These are phyloP conservation scores for Sminthurinus aureus DNA, from an alignment of 2,888 invertebrate genomes.

Conservation along the genomic window DNA sequence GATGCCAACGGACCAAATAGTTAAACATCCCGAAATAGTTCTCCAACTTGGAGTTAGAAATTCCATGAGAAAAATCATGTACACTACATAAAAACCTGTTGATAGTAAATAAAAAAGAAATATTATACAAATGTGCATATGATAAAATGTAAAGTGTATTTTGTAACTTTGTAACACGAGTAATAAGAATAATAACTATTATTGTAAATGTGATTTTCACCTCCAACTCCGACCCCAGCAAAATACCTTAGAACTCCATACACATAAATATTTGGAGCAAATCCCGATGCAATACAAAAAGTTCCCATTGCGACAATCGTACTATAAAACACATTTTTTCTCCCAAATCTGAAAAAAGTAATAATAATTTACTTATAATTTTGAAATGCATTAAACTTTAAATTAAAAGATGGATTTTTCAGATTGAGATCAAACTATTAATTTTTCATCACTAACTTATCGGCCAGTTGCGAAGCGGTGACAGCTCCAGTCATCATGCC, in stretches of 20 bases:
- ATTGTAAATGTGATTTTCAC: slow-evolving; percentile 16
- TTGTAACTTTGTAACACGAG: too few relatives aligned
- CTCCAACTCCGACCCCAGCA: slow-evolving; percentile 52
- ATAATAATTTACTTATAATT: neutral
- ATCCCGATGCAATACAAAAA: slow-evolving; percentile 47
- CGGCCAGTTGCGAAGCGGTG: slow-evolving; percentile 47
- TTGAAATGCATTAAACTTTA: neutral
- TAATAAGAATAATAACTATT: too few relatives aligned
- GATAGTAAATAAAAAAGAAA: slow-evolving; percentile 30
- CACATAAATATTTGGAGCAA: slow-evolving; percentile 47
- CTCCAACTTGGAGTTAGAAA: slow-evolving; percentile 50
- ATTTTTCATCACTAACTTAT: slow-evolving; percentile 40
- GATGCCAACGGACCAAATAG: slow-evolving; percentile 47
- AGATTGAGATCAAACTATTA: neutral
- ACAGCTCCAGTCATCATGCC: slow-evolving; percentile 53
- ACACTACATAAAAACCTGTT: slow-evolving; percentile 28
- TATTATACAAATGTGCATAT: neutral
- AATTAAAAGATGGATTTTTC: slow-evolving; percentile 10
- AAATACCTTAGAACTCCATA: slow-evolving; percentile 45
- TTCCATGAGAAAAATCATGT: slow-evolving; percentile 52
- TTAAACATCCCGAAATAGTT: slow-evolving; percentile 48
- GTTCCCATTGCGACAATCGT: neutral
- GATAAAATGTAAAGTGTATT: too few relatives aligned
- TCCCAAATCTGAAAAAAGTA: neutral
- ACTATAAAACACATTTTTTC: slow-evolving; percentile 11